Evolutionary conservation across 1,140 invertebrate genomes (phyloP), one percentile per base, ranked within the genome.

Genomic region (Cepaea nemoralis): DNA sequence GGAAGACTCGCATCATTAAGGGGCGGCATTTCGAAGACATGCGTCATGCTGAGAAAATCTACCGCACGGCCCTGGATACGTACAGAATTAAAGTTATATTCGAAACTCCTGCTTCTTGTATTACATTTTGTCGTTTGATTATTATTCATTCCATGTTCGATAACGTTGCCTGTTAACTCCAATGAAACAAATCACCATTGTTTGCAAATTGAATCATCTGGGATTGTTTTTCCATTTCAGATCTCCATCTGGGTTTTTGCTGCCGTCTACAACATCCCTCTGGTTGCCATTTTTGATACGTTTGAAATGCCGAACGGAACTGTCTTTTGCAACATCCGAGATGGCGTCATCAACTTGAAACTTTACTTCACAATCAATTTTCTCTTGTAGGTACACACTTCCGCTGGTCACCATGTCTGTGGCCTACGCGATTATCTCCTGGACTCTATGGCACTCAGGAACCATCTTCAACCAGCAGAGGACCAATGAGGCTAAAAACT

Each of bases 391-490:
- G 96, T 98, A 97, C 91, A 93, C 94, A 35, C 92, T 96, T 8
- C 97, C 97, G 0, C 92, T 98, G 33, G 88, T 94, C 19, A 93
- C 96, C 37, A 97, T 98, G 80, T 94, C 96, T 66, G 96, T 94
- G 88, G 95, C 95, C 87, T 98, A 97, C 84, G 94, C 94, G 0
- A 95, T 95, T 42, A 97, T 97, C 70, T 86, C 88, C 0, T 78
- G 84, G 24, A 84, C 85, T 0, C 92, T 98, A 70, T 94, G 93
- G 90, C 80, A 82, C 42, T 70, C 69, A 3, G 69, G 69, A 1
- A 70, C 35, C 2, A 70, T 70, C 10, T 70, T 70, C 37, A 70
- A 40, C 35, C 6, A 70, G 40, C 69, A 70, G 69, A 70, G 27
- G 86, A 83, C 59, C 37, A 33, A 69, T 8, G 66, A 69, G 27